Evolutionary conservation across 2,113 vertebrate genomes (phyloP), one percentile per base, ranked within the genome.

Genomic region (Aphyosemion australe): DNA sequence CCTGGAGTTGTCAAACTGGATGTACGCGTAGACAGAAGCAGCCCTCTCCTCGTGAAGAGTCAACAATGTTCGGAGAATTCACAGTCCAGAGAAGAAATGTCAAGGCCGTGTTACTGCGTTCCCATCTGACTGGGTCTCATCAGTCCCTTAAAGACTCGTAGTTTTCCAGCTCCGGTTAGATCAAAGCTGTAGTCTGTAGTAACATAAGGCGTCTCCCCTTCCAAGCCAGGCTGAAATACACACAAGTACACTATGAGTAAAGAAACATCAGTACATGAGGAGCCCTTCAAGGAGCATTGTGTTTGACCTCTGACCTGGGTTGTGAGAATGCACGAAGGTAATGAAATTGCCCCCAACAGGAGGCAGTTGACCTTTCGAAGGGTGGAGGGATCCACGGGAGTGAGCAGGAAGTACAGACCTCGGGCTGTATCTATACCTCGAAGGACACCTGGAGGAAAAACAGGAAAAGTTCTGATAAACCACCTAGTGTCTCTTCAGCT

Each of bases 311-410:
- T 85, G 80, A 99, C 97, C 95, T 99, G 97, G 52, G 84, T 75
- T 46, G 92, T 93, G 32, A 98, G 72, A 62, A 98, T 43, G 5
- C 92, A 93, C 18, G 92, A 92, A 0, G 97, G 97, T 18, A 97
- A 20, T 0, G 92, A 74, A 0, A 98, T 54, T 0, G 85, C 93
- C 0, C 97, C 97, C 0, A 99, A 76, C 0, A 98, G 92, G 43
- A 99, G 88, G 65, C 97, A 98, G 32, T 99, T 99, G 72, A 99
- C 97, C 0, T 83, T 76, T 9, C 92, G 83, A 0, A 99, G 88
- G 45, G 86, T 65, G 8, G 92, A 86, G 0, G 95, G 95, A 49
- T 93, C 89, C 12, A 98, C 74, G 0, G 97, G 95, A 0, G 96
- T 98, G 68, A 99, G 83, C 51, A 99, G 14, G 21, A 94, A 92